Evolutionary conservation across 2,888 invertebrate species (phyloP).

Genomic region (Morpho deidamia): DNA sequence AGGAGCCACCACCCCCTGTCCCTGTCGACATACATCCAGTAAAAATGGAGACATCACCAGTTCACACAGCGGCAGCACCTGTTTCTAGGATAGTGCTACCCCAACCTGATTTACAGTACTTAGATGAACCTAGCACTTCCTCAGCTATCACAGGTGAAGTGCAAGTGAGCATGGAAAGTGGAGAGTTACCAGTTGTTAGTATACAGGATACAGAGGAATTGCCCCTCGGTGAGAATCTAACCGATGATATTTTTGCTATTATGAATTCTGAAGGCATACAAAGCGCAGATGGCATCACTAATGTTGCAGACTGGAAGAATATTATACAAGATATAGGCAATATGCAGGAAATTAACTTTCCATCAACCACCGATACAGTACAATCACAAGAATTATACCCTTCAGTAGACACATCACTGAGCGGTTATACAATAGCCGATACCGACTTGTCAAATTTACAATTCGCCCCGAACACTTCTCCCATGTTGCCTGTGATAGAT

Average conservation of each 20-base stretch:
- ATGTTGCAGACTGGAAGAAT: conserved; percentile 71
- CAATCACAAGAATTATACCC: conserved; percentile 55
- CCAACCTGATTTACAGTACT: conserved; percentile 57
- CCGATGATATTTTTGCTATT: conserved; percentile 71
- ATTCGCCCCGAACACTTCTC: conserved; percentile 58
- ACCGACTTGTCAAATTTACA: conserved; percentile 53
- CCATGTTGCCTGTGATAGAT: conserved; percentile 47
- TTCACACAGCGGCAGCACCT: conserved; percentile 55
- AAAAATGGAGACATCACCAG: conserved; percentile 57
- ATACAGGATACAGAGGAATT: conserved; percentile 73
- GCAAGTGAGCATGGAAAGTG: conserved; percentile 65
- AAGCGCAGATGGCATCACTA: conserved; percentile 69
- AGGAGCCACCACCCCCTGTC: conserved; percentile 56
- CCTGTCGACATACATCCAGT: conserved; percentile 53
- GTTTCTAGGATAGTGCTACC: conserved; percentile 62
- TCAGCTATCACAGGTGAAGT: conserved; percentile 55
- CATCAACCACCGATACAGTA: conserved; percentile 49
- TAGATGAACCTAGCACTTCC: conserved; percentile 55
- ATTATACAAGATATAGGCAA: conserved; percentile 71
- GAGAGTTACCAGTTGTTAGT: conserved; percentile 72
- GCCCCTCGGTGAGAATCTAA: conserved; percentile 65
- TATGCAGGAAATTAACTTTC: conserved; percentile 68
- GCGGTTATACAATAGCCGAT: conserved; percentile 52
- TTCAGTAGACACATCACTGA: conserved; percentile 41
- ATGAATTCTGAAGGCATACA: conserved; percentile 75